phyloP scores from a whole-genome alignment of 2,797 vertebrate species.

The Scomberomorus guttatus region DNA sequence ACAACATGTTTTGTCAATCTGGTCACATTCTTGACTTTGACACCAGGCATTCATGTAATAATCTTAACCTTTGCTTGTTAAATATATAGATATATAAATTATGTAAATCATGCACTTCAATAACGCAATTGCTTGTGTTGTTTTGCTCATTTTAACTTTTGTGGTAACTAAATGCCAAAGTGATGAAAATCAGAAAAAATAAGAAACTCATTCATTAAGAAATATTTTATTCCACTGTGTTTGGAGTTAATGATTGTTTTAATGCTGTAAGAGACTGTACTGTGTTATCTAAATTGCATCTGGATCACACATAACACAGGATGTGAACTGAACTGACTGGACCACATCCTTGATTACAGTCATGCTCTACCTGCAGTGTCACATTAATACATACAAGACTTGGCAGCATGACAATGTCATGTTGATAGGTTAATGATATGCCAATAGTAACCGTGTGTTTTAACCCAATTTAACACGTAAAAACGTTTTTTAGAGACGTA shows the following conservation, averaged over 20 bases:
- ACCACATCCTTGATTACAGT: slow-evolving; percentile 58
- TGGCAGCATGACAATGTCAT: neutral
- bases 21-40: too few species aligned
- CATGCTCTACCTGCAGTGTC: slow-evolving; percentile 11
- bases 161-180: too few species aligned
- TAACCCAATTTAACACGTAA: neutral
- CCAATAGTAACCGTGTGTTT: neutral
- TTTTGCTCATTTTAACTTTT: neutral
- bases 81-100: too few species aligned
- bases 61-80: too few species aligned
- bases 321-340: slow-evolving; percentile 30
- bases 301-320: slow-evolving; percentile 40
- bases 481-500: neutral
- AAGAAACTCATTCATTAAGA: neutral
- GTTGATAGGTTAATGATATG: neutral
- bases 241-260: slow-evolving; percentile 46
- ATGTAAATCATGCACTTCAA: too few species aligned
- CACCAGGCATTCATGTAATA: too few species aligned
- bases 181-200: too few species aligned
- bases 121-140: neutral
- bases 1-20: too few species aligned
- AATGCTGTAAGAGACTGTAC: neutral
- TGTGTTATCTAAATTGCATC: slow-evolving; percentile 40
- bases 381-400: neutral
- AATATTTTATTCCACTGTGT: neutral